Evolutionary conservation across 2,797 vertebrate genomes (phyloP).

Genomic region (Sebastes steindachneri): DNA sequence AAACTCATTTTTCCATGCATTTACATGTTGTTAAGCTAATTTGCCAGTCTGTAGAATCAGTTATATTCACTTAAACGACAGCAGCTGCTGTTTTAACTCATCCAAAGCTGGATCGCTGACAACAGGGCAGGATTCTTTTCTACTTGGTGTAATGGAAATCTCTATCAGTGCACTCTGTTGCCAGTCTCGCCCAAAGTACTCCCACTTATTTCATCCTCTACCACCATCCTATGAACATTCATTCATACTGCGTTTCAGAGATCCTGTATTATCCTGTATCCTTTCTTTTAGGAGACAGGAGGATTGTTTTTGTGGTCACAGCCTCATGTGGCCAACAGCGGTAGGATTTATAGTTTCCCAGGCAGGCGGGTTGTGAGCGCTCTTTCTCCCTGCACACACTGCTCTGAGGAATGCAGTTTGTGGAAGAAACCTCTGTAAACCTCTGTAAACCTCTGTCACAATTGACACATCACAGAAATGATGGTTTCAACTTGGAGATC

Average conservation of each 20-base stretch:
- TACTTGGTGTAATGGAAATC: conserved; percentile 67
- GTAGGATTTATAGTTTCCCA: conserved; percentile 54
- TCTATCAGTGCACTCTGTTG: conserved; percentile 34
- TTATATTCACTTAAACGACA: conserved; percentile 35
- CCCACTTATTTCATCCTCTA: conserved; percentile 33
- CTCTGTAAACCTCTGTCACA: conserved; percentile 49
- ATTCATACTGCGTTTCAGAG: conserved; percentile 27
- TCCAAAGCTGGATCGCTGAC: conserved; percentile 59
- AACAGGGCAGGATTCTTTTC: conserved; percentile 63
- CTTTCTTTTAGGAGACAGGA: conserved; percentile 1
- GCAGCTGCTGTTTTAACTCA: conserved; percentile 70
- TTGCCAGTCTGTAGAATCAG: conserved; percentile 2
- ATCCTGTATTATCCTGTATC: conserved; percentile 19
- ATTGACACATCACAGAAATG: conserved; percentile 21
- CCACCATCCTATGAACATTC: conserved; percentile 7
- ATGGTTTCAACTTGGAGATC: not conserved
- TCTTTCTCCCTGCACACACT: conserved; percentile 22
- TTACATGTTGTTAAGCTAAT: conserved; percentile 1
- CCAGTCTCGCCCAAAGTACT: conserved; percentile 41
- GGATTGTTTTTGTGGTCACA: conserved; percentile 12
- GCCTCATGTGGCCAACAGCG: conserved; percentile 28
- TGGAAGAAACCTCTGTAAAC: conserved; percentile 54
- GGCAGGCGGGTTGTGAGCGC: conserved; percentile 12
- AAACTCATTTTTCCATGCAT: not conserved
- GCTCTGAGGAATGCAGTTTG: conserved; percentile 59